Evolutionary conservation across 2,888 invertebrate species (phyloP).

Genomic region (Leptopilina myrica): DNA sequence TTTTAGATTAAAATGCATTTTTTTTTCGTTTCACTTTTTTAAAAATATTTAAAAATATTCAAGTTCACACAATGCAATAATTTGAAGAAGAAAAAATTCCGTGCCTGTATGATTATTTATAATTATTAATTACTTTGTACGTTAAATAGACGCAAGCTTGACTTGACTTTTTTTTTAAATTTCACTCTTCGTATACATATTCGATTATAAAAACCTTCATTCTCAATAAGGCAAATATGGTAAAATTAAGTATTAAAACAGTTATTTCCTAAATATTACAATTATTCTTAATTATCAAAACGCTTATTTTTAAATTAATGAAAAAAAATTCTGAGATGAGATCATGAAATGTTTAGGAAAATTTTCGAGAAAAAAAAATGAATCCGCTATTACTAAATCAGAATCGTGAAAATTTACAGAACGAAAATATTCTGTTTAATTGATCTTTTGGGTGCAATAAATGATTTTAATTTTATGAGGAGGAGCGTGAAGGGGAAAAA

Average conservation of each 20-base stretch:
- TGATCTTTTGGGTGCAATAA: no score
- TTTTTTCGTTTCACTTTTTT: neutral
- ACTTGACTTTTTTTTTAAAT: neutral
- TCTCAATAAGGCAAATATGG: neutral
- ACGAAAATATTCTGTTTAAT: no score
- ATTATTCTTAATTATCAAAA: neutral
- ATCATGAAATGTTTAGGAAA: neutral
- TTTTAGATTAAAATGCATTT: neutral
- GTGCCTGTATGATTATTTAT: conserved; percentile 15
- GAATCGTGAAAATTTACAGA: no score
- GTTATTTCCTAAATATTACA: neutral
- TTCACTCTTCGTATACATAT: neutral
- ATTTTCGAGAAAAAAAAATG: no score
- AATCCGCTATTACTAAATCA: no score
- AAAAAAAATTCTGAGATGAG: neutral
- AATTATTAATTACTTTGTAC: conserved; percentile 47
- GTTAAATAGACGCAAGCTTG: conserved; percentile 44
- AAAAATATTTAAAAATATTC: conserved; percentile 13
- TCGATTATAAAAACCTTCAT: neutral
- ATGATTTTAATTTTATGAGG: neutral
- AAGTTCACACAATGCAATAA: neutral
- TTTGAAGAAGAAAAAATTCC: no score
- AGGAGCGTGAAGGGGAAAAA: neutral
- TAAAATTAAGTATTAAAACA: neutral
- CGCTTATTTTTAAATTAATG: conserved; percentile 2